Evolutionary conservation across 2,113 vertebrate genomes (phyloP).

Genomic region (Climacteris rufus): DNA sequence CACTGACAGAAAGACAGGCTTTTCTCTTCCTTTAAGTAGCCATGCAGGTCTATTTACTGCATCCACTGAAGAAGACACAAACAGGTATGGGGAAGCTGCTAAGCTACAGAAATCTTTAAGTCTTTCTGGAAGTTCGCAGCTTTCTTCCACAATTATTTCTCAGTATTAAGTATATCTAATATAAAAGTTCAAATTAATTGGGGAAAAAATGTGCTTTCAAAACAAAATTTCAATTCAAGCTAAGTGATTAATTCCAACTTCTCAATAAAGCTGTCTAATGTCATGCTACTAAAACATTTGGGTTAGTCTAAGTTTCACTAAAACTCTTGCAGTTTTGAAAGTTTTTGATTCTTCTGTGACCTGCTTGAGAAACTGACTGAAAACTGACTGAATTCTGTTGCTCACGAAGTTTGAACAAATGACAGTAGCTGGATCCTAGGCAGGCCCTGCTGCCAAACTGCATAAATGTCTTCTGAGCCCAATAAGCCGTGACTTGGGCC

Average conservation of each 20-base stretch:
- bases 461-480: background rate
- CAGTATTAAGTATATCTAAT: background rate
- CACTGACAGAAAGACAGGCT: background rate
- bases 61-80: background rate
- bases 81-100: accelerated
- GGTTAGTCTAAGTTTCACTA: background rate
- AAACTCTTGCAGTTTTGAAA: background rate
- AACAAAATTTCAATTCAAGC: background rate
- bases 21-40: background rate
- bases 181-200: background rate
- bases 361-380: background rate
- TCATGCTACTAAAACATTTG: background rate
- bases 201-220: background rate
- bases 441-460: background rate
- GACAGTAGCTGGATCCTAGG: background rate
- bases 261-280: background rate
- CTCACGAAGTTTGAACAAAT: background rate
- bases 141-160: background rate
- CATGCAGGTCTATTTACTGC: background rate
- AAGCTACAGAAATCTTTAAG: background rate
- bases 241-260: background rate
- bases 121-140: background rate
- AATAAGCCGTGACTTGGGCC: background rate
- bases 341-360: background rate
- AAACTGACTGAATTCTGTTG: background rate